Base-by-base conservation (phyloP, 2,797 vertebrate genomes). In the Muscicapa comitata region DNA sequence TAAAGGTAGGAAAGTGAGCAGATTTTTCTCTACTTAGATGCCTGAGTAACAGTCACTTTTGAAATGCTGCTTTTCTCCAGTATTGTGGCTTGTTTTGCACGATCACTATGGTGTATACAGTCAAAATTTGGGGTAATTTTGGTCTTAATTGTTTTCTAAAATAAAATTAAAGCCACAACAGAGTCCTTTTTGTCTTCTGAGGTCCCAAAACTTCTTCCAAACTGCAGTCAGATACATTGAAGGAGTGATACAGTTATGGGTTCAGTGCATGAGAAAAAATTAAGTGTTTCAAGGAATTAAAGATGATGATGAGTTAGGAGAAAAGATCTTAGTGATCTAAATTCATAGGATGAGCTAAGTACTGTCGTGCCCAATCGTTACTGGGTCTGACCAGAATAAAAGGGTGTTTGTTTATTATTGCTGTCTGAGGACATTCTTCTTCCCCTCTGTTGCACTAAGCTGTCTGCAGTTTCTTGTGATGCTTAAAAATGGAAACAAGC, bases 301-400 rank as follows among this genome's bases (percentile, higher is more conserved):
- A 76, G 43, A 70, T 59, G 48, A 28, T 26, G 45, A 54, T 87
- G 81, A 92, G 16, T 74, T 47, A 80, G 54, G 81, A 90, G 73
- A 90, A 92, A 90, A 95, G 68, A 18, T 65, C 50, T 55, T 77
- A 16, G 84, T 90, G 71, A 93, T 93, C 82, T 94, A 55, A 88
- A 84, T 93, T 94, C 85, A 51, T n/a, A 70, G 62, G 88, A 87
- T 90, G 91, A 86, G 37, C 90, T 86, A 81, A 92, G 57, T 47
- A 43, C 84, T 93, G 83, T 92, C 2, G 3, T 89, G 77, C 63
- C 77, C 54, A 63, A 40, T 79, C 2, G 0, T 87, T 81, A 45
- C 47, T 88, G 76, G 45, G 86, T 92, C 93, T 92, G 90, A 66
- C 29, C 47, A 72, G 92, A 89, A 95, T 95, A 93, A 97, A 97